Conservation (phyloP, 2,888 invertebrate genomes). For the Amphimallon solstitiale region DNA sequence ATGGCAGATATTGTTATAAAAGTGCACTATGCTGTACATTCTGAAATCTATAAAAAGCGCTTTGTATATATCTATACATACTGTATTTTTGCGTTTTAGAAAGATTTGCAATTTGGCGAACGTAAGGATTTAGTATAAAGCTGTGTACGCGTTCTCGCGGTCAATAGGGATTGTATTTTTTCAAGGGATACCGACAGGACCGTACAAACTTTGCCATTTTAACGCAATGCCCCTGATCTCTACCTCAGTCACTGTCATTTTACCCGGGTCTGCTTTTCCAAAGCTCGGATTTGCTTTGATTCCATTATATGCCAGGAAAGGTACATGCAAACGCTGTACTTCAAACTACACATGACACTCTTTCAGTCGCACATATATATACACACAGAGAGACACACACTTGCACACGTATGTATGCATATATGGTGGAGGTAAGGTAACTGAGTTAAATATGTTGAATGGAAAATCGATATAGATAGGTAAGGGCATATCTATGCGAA, state of each 20-base stretch:
- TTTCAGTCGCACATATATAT: background rate
- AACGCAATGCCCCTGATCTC: background rate
- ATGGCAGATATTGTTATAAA: too few relatives aligned
- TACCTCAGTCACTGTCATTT: background rate
- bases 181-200: background rate
- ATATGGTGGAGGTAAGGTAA: background rate
- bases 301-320: constrained; percentile 3
- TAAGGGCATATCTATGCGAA: background rate
- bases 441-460: constrained; percentile 8
- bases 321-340: constrained; percentile 6
- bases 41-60: too few relatives aligned
- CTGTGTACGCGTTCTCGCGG: background rate
- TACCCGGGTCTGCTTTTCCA: background rate
- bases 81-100: too few relatives aligned
- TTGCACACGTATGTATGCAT: background rate
- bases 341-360: background rate
- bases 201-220: constrained; percentile 7
- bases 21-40: too few relatives aligned
- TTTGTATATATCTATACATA: too few relatives aligned
- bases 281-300: constrained; percentile 11
- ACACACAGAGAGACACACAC: background rate
- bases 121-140: background rate
- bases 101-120: background rate
- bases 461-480: constrained; percentile 1
- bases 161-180: constrained; percentile 6